These are phyloP conservation scores for Platyscelio sp. DNA, from an alignment of 2,888 invertebrate genomes.

Conservation along the genomic window DNA sequence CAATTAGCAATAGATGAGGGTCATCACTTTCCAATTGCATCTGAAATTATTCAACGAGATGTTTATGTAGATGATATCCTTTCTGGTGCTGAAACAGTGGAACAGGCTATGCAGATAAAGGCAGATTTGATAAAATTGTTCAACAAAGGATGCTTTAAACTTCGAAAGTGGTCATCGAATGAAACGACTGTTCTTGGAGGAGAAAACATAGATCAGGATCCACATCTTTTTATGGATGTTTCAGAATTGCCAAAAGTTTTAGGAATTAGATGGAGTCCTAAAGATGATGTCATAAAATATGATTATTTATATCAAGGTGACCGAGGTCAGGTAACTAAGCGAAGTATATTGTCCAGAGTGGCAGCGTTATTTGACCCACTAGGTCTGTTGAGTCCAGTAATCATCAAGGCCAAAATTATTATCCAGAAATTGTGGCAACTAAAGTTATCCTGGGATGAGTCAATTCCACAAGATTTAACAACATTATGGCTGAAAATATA, in stretches of 20 bases:
- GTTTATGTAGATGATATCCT: conserved; percentile 13
- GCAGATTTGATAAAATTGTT: not conserved
- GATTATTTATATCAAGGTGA: not conserved
- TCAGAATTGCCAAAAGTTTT: not conserved
- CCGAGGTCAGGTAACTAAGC: not conserved
- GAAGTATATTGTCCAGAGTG: not conserved
- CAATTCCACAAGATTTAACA: not conserved
- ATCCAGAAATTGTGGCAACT: not conserved
- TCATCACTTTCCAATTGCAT: not conserved
- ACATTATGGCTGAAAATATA: not conserved
- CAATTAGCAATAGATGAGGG: conserved; percentile 6
- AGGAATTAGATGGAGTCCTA: not conserved
- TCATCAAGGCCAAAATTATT: not conserved
- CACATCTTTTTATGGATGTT: not conserved
- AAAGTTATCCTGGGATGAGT: conserved; percentile 4
- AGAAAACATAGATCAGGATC: not conserved
- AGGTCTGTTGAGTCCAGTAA: not conserved
- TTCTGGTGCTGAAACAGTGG: not conserved
- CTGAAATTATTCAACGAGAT: not conserved
- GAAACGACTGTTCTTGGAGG: not conserved
- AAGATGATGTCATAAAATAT: not conserved
- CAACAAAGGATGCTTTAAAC: not conserved
- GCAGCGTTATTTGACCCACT: conserved; percentile 10
- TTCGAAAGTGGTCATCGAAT: conserved; percentile 9
- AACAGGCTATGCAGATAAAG: not conserved